Conservation (phyloP, 2,113 vertebrate species). For the Opisthocomus hoazin region DNA sequence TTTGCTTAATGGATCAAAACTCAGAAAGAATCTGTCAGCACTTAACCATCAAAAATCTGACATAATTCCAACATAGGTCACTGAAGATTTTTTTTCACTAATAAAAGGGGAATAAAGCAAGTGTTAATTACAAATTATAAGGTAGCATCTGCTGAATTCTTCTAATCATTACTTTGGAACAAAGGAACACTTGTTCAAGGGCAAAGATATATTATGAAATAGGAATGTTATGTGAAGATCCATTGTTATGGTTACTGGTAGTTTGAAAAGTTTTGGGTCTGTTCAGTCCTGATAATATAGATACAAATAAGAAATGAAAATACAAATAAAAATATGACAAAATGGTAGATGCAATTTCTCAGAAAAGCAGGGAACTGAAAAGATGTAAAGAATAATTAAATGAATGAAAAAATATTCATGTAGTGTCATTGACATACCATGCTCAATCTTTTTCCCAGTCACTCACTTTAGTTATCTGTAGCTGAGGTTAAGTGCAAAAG, state of each 20-base stretch:
- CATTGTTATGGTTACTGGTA: background rate
- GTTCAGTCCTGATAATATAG: background rate
- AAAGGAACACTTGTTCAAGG: background rate
- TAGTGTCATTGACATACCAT: background rate
- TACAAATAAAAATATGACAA: background rate
- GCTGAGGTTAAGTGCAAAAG: background rate
- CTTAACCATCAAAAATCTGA: background rate
- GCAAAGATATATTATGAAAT: background rate
- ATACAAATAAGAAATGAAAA: background rate
- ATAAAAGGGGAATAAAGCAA: background rate
- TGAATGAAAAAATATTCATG: background rate
- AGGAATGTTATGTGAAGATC: background rate
- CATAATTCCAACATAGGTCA: background rate
- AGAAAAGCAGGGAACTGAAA: background rate
- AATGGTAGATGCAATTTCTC: background rate
- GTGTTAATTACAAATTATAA: background rate
- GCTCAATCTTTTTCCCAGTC: background rate
- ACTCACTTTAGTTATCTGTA: background rate
- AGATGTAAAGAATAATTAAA: background rate
- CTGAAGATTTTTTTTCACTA: background rate
- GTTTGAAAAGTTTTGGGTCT: background rate
- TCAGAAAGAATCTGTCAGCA: background rate
- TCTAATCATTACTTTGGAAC: background rate
- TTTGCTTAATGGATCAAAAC: background rate
- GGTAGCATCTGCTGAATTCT: background rate